Evolutionary conservation across 1,140 invertebrate genomes (phyloP), one percentile per base, ranked within the genome.

Genomic region (Aleiodes sp.): DNA sequence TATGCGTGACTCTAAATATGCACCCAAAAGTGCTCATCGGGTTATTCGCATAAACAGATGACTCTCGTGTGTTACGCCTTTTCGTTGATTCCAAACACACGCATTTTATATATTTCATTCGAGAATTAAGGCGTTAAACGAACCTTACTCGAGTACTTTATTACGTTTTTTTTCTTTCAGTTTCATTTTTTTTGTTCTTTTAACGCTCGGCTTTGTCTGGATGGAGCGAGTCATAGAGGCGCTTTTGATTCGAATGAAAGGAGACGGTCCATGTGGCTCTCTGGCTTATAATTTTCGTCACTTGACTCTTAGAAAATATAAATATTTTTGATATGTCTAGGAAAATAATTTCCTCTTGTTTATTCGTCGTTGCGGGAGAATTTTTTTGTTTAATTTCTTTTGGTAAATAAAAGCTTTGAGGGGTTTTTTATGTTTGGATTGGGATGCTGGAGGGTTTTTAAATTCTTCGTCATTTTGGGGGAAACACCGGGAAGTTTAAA

Each of bases 211-310:
- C 41, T 7, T 46, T 46, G 41, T 46, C 35, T 9, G 35, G 39
- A 43, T 3, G 19, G 14, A 16, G 19, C 39, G 39, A 52, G 46
- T 24, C 10, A 52, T 52, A 21, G 46, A 10, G 10, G 4, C 31
- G 10, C 39, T 43, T 43, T 43, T 16, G 39, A 16, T 43, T 43
- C 39, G 12, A 43, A 43, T 43, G 39, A 43, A 43, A 43, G 39
- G 39, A 43, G 19, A 16, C 7, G 41, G 12, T n/a, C n/a, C n/a
- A n/a, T n/a, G n/a, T n/a, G n/a, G n/a, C n/a, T n/a, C 41, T 52
- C 46, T 52, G 46, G 46, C 46, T 52, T 52, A 3, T 7, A 21
- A 35, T 52, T 52, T 52, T 52, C 46, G 16, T 52, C 46, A 24
- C 46, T 4, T 10, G 33, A 10, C 33, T 4, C 4, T 4, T 35